phyloP scores from a whole-genome alignment of 2,888 invertebrate genomes.

The Morpho helenor region DNA sequence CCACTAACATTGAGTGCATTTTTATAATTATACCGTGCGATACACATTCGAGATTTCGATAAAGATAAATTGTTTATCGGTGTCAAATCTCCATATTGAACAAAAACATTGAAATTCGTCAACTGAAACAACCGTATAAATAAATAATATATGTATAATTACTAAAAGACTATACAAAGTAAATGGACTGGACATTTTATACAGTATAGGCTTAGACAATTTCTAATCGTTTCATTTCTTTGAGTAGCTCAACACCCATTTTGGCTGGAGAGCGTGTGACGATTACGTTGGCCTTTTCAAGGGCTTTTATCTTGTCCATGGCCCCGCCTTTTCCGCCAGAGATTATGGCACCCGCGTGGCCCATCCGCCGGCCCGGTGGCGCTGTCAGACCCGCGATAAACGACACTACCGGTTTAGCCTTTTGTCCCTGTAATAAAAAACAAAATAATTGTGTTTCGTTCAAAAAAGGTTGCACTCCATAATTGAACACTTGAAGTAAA shows the following conservation, averaged over 20 bases:
- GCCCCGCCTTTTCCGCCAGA: slow-evolving; percentile 99
- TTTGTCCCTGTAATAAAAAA: slow-evolving; percentile 82
- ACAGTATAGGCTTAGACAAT: slow-evolving; percentile 64
- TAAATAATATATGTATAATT: slow-evolving; percentile 65
- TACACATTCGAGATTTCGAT: slow-evolving; percentile 20
- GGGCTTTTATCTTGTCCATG: slow-evolving; percentile 97
- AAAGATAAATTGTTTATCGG: slow-evolving; percentile 22
- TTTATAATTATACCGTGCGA: slow-evolving; percentile 40
- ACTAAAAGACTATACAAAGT: slow-evolving; percentile 59
- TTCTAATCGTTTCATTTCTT: slow-evolving; percentile 92
- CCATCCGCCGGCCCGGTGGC: slow-evolving; percentile 98
- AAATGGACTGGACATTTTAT: slow-evolving; percentile 37
- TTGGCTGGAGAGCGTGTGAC: slow-evolving; percentile 97
- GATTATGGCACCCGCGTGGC: slow-evolving; percentile 99
- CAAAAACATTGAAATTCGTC: slow-evolving; percentile 1
- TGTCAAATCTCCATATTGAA: slow-evolving; percentile 32
- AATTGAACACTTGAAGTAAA: no score
- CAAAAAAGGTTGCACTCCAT: no score
- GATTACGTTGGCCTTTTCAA: slow-evolving; percentile 95
- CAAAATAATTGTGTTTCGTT: no score
- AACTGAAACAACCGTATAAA: slow-evolving; percentile 40
- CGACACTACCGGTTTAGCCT: slow-evolving; percentile 98
- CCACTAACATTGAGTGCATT: slow-evolving; percentile 38
- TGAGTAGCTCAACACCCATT: slow-evolving; percentile 93
- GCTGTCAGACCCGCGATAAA: slow-evolving; percentile 99